A percentile compares a stretch with the other conserved stretches of the same genome.
Evolutionary conservation across 2,797 vertebrate genomes (phyloP).

Genomic region (Prionace glauca): DNA sequence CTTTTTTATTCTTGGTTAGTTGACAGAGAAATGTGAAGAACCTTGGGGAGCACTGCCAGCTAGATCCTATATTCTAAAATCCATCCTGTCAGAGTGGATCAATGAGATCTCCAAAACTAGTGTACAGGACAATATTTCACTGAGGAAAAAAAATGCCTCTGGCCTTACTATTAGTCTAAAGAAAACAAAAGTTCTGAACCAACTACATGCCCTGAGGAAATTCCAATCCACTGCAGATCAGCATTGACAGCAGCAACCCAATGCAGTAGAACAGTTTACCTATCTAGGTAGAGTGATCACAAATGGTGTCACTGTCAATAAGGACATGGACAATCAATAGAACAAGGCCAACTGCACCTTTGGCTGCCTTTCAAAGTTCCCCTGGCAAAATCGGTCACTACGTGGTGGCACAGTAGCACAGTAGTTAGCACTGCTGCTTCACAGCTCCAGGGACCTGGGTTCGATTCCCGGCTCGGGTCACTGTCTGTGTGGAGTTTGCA

Average conservation of each 20-base stretch:
- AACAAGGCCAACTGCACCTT: neutral
- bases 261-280: neutral
- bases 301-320: neutral
- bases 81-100: neutral
- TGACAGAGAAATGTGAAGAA: neutral
- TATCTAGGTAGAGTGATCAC: neutral
- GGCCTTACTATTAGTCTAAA: neutral
- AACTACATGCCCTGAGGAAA: neutral
- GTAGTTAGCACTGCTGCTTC: no score
- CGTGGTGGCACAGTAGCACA: no score
- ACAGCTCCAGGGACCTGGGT: no score
- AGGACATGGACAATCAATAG: neutral
- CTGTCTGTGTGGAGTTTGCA: no score
- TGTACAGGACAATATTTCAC: neutral
- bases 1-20: neutral
- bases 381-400: neutral
- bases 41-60: neutral
- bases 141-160: neutral
- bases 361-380: neutral
- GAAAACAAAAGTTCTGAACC: neutral
- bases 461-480: no score
- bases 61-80: neutral
- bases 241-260: neutral
- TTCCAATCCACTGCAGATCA: neutral
- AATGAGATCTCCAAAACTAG: neutral